These are phyloP conservation scores for Conger conger DNA, from an alignment of 2,113 vertebrate genomes.

Conservation along the genomic window DNA sequence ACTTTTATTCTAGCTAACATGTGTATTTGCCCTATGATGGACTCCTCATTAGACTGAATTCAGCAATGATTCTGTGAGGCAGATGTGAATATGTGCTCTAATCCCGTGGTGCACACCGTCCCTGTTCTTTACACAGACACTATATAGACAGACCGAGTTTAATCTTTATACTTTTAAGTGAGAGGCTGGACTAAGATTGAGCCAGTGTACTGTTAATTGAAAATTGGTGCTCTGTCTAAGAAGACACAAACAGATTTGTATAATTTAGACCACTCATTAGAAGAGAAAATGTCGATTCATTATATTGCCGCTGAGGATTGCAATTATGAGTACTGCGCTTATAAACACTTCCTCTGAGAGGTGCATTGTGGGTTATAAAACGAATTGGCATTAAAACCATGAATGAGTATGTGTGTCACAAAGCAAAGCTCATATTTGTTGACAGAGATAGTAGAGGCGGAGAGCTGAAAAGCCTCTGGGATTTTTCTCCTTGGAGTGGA, in stretches of 20 bases:
- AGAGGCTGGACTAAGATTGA: not conserved
- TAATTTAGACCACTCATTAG: not conserved
- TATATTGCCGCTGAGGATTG: not conserved
- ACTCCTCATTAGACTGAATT: not conserved
- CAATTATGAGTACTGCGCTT: not conserved
- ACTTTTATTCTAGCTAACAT: not conserved
- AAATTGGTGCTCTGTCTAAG: not conserved
- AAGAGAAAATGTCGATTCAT: not conserved
- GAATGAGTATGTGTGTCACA: not conserved
- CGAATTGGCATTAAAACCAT: not conserved
- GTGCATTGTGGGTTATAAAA: not conserved
- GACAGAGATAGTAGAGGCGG: not conserved
- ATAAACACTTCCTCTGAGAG: not conserved
- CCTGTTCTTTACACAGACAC: not conserved
- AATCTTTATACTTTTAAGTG: not conserved
- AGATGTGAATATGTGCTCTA: not conserved
- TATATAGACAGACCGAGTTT: not conserved
- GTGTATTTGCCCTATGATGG: not conserved
- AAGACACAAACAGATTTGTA: not conserved
- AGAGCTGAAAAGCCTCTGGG: not conserved
- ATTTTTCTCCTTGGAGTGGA: not conserved
- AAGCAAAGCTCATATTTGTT: not conserved
- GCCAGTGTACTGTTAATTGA: no score
- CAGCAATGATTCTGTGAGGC: not conserved
- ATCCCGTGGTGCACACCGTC: no score